Evolutionary conservation across 2,797 vertebrate genomes (phyloP).

Genomic region (Malurus leucopterus): DNA sequence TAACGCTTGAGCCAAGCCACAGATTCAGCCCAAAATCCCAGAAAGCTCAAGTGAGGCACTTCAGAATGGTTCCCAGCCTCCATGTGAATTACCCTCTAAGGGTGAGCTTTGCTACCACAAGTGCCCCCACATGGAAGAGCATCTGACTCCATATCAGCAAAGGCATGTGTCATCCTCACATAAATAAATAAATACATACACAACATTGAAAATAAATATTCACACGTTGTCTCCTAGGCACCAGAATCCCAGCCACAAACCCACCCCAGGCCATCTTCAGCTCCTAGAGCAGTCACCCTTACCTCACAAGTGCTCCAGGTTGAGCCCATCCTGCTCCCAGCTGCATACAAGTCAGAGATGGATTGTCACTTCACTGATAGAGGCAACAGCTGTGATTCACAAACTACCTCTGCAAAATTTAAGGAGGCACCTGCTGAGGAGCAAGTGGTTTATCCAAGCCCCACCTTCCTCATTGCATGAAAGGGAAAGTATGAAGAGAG

Average conservation of each 20-base stretch:
- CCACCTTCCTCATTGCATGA: conserved; percentile 15
- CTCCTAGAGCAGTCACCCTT: background rate
- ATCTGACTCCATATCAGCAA: background rate
- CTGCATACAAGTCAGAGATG: background rate
- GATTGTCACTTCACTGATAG: background rate
- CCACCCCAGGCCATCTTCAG: background rate
- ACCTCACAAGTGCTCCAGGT: conserved; percentile 25
- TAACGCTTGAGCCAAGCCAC: background rate
- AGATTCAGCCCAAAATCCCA: background rate
- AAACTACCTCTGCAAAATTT: background rate
- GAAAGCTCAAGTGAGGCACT: background rate
- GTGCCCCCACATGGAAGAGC: background rate
- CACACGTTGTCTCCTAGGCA: background rate
- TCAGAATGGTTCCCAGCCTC: background rate
- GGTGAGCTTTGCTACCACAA: background rate
- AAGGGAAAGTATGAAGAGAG: conserved; percentile 5
- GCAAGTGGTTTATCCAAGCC: background rate
- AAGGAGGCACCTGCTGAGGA: background rate
- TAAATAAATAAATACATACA: background rate
- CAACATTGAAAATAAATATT: background rate
- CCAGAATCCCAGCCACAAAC: background rate
- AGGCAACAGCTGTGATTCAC: background rate
- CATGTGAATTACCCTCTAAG: fast-evolving
- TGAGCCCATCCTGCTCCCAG: conserved; percentile 29
- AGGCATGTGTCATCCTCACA: background rate